Base-by-base conservation (phyloP, 2,113 vertebrate species). In the Lycocorax pyrrhopterus region DNA sequence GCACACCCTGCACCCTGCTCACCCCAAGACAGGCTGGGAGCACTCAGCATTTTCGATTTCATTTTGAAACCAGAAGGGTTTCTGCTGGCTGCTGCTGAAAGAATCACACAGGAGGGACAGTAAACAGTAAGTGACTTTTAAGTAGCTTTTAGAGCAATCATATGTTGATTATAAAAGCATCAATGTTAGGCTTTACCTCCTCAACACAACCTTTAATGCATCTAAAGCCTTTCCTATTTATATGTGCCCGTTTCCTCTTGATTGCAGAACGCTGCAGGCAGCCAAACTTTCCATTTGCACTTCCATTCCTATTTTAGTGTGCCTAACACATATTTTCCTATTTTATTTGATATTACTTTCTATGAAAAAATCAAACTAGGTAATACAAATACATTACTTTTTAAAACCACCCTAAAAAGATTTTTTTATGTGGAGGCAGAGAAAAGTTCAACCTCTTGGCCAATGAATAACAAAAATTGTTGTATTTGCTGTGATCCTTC, bases 61-160 rank as follows among this genome's bases (percentile, higher is more conserved):
- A 7, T 16, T 16, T 1, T 1, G 74, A 27, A 52, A 51, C 11
- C 66, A 18, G 66, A n/a, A 43, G 8, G 32, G 51, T 51, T 93
- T 53, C 53, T 83, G 78, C 69, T 76, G 64, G 35, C 47, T 63
- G 51, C 58, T 85, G 68, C 81, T 49, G 11, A 19, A 64, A 26
- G 43, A 17, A 37, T 49, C 67, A 13, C 68, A 49, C 51, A 5
- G 12, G n/a, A 84, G 75, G 85, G 60, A 37, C 68, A 75, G 76
- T 21, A 63, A 94, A 17, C 18, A 81, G 25, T 30, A 55, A 76
- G 55, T 52, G 82, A 74, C 71, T 96, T 72, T 72, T 72, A 37
- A 93, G 90, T 59, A 55, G 78, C 88, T 96, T 90, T 90, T 92
- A 96, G 56, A 92, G 83, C 60, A 92, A 96, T 92, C n/a, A 19